phyloP scores from a whole-genome alignment of 1,140 invertebrate genomes.

The Wasmannia auropunctata region DNA sequence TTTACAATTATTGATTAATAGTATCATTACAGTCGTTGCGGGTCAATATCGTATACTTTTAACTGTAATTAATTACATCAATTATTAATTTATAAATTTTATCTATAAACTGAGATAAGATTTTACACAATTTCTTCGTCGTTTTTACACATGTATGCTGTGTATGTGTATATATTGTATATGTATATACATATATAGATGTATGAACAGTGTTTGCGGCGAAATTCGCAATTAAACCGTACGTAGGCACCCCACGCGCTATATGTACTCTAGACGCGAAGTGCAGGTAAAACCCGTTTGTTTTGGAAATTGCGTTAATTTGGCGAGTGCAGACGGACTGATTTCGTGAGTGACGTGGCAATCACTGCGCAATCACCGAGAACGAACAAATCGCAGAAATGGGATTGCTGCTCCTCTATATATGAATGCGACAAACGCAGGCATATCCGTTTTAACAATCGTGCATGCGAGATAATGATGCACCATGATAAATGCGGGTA shows the following conservation, averaged over 20 bases:
- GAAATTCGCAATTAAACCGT: slow-evolving; percentile 78
- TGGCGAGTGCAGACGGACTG: slow-evolving; percentile 77
- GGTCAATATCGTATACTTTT: background rate
- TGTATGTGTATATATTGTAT: slow-evolving; percentile 73
- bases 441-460: slow-evolving; percentile 60
- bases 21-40: background rate
- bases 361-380: slow-evolving; percentile 81
- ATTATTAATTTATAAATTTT: slow-evolving; percentile 15
- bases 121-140: slow-evolving; percentile 43
- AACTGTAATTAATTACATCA: too few species aligned
- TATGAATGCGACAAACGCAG: slow-evolving; percentile 36
- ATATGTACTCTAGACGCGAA: slow-evolving; percentile 59
- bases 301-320: slow-evolving; percentile 84
- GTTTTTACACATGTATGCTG: slow-evolving; percentile 34
- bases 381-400: slow-evolving; percentile 74
- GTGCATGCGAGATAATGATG: slow-evolving; percentile 51
- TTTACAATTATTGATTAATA: background rate
- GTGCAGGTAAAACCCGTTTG: slow-evolving; percentile 76
- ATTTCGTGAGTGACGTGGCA: slow-evolving; percentile 83
- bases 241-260: slow-evolving; percentile 56
- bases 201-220: slow-evolving; percentile 76
- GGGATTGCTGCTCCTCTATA: slow-evolving; percentile 53
- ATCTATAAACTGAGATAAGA: background rate
- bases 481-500: slow-evolving; percentile 41
- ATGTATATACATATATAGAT: slow-evolving; percentile 73